Evolutionary conservation across 2,113 vertebrate species (phyloP), one percentile per base, ranked within the genome.

Genomic region (Egretta garzetta): DNA sequence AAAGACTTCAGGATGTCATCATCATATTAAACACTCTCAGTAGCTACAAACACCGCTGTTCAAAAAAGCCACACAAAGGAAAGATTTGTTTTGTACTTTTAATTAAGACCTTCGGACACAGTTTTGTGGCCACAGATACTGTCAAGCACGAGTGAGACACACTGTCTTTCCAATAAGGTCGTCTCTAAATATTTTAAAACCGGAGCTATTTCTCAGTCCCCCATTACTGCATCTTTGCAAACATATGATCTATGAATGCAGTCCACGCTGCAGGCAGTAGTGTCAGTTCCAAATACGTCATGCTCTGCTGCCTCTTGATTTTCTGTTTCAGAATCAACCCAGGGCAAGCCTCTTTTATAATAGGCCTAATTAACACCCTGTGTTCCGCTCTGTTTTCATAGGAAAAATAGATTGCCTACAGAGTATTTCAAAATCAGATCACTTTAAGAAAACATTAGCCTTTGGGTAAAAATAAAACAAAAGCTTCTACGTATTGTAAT

Each of bases 241-340:
- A 95, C 94, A 96, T 97, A 96, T 88, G 94, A 96, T 96, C 88
- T 96, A 80, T 93, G 95, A 97, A 97, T 73, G 91, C 86, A 91
- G 91, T 66, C 68, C 77, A 50, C 0, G 90, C 97, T 96, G 93
- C 95, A 93, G 97, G 96, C 96, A 90, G 73, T 56, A 92, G 96
- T 96, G 94, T 98, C 92, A 64, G 88, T 97, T 98, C 94, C 95
- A 97, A 97, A 97, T 93, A 89, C 28, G 9, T 88, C 91, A 96
- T 28, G 91, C 95, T 96, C 95, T 80, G 76, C 84, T 97, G 97
- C 93, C 81, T 97, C 96, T 96, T 96, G 93, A 93, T 96, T 97
- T 97, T 96, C 86, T 91, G 58, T 91, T 97, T 92, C 92, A 86
- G 49, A 97, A 96, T 82, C 87, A 95, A 97, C 97, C 82, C 60